Conservation (phyloP, 2,888 invertebrate species). For the Proisotoma minuta region DNA sequence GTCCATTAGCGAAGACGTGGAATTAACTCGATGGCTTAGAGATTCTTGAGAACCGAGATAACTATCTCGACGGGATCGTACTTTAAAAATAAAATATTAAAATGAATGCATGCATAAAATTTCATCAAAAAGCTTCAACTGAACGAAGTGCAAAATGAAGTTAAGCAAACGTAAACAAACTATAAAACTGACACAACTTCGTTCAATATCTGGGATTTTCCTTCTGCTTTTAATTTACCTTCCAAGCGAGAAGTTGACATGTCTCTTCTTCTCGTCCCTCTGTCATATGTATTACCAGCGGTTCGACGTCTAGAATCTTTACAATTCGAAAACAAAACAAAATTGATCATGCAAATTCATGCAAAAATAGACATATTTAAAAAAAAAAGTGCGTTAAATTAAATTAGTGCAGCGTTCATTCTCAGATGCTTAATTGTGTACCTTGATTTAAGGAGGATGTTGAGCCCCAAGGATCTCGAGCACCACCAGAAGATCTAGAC, state of each 20-base stretch:
- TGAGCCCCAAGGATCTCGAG: conserved; percentile 47
- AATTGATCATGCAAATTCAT: conserved; percentile 18
- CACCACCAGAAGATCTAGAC: conserved; percentile 21
- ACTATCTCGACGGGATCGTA: conserved; percentile 75
- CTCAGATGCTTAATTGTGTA: conserved; percentile 22
- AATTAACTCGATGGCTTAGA: conserved; percentile 53
- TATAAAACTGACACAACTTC: no score
- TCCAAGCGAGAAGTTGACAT: conserved; percentile 45
- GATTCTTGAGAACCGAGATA: conserved; percentile 88
- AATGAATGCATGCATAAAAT: no score
- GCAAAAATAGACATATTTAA: background rate
- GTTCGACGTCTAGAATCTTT: conserved; percentile 43
- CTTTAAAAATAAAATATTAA: conserved; percentile 38
- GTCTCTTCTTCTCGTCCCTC: conserved; percentile 44
- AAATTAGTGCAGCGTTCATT: background rate
- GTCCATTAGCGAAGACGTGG: conserved; percentile 46
- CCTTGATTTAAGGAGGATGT: conserved; percentile 48
- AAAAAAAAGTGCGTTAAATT: background rate
- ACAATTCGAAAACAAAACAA: conserved; percentile 27
- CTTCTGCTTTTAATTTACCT: no score
- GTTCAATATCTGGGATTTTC: no score
- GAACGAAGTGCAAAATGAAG: no score
- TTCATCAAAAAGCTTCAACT: background rate
- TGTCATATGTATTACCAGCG: conserved; percentile 37
- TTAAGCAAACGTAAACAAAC: no score